These are phyloP conservation scores for Pheosia gnoma DNA, from an alignment of 2,888 invertebrate species.

Conservation along the genomic window DNA sequence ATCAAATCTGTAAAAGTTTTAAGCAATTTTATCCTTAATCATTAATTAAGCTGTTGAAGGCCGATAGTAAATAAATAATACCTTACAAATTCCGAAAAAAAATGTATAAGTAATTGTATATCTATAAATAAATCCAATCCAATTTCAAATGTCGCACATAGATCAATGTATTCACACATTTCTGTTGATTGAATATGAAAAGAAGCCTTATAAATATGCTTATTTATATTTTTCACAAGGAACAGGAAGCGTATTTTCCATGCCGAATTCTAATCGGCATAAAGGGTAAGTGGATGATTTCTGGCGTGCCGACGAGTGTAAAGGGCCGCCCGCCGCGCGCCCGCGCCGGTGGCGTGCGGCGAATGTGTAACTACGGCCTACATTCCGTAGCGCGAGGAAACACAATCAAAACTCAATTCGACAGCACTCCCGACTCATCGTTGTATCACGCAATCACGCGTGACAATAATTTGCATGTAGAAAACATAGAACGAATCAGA, in stretches of 20 bases:
- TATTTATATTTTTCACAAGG: conserved; percentile 31
- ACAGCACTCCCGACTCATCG: conserved; percentile 70
- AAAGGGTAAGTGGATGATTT: conserved; percentile 68
- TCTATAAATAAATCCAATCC: neutral
- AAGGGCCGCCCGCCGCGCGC: conserved; percentile 52
- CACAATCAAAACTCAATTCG: conserved; percentile 76
- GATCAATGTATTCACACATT: neutral
- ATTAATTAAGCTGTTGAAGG: too few species aligned
- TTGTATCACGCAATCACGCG: conserved; percentile 57
- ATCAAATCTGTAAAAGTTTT: too few species aligned
- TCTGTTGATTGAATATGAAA: neutral
- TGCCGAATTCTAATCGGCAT: conserved; percentile 49
- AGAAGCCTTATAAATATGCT: conserved; percentile 13
- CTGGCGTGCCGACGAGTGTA: conserved; percentile 56
- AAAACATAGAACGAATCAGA: neutral
- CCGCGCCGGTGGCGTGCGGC: conserved; percentile 60
- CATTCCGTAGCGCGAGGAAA: conserved; percentile 62
- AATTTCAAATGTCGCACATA: neutral
- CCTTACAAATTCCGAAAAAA: too few species aligned
- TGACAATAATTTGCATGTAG: conserved; percentile 49
- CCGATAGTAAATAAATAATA: too few species aligned
- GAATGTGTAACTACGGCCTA: conserved; percentile 69
- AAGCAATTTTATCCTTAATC: too few species aligned
- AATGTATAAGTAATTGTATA: neutral
- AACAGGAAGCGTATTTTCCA: conserved; percentile 32